A percentile compares a stretch with the other conserved stretches of the same genome.
These are phyloP conservation scores for Ictalurus punctatus DNA, from an alignment of 2,113 vertebrate genomes.

Conservation along the genomic window DNA sequence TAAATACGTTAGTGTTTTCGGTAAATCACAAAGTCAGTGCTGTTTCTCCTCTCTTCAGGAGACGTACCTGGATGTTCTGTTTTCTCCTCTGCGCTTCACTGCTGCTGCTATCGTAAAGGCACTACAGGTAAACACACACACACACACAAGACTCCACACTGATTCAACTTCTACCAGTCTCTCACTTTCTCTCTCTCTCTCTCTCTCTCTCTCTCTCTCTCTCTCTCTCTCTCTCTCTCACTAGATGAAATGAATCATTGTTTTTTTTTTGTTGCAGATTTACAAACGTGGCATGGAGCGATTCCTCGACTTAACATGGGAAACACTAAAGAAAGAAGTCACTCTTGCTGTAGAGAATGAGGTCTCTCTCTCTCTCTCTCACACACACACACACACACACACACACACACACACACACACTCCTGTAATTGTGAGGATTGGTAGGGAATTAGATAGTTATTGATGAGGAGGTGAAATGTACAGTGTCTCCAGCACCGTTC, in stretches of 20 bases:
- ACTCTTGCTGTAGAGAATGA: conserved; percentile 88
- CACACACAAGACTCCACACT: neutral
- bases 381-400: neutral
- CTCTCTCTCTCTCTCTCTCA: too few species aligned
- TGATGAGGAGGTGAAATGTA: neutral
- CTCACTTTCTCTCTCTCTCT: too few species aligned
- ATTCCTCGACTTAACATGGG: conserved; percentile 82
- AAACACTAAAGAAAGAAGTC: conserved; percentile 87
- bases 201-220: too few species aligned
- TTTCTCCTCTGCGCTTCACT: conserved; percentile 81
- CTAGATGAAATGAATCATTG: neutral
- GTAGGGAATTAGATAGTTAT: neutral
- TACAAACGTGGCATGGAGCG: conserved; percentile 80
- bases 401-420: neutral
- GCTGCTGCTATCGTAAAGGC: conserved; percentile 85
- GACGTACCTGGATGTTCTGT: conserved; percentile 83
- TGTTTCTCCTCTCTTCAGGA: conserved; percentile 71
- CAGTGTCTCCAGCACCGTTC: neutral
- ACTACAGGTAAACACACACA: conserved; percentile 73
- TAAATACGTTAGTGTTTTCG: neutral
- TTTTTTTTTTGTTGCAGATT: conserved; percentile 73
- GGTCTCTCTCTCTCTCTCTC: conserved; percentile 54
- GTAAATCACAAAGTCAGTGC: neutral
- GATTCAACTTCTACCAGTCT: neutral
- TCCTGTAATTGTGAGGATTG: neutral